Base-by-base conservation (phyloP, 2,113 vertebrate species). In the Cottus gobio region DNA sequence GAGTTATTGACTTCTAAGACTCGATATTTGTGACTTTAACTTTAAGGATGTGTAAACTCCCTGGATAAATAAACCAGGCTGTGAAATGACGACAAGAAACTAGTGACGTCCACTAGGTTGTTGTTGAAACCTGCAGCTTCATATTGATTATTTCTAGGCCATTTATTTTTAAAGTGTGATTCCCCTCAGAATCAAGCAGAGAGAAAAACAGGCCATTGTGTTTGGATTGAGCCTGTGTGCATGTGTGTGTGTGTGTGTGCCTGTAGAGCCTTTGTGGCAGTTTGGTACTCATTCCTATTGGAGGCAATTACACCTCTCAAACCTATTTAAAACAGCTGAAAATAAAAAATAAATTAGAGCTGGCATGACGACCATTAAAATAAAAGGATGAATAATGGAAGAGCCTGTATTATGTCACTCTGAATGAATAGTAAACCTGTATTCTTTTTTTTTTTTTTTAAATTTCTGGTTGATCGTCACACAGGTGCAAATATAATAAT, bases 91-190 rank as follows among this genome's bases (percentile, higher is more conserved):
- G 16, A n/a, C 58, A 73, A 71, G 48, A 72, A 75, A 82, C 54
- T 36, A 7, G 16, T 60, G 69, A 44, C 37, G 77, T 85, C 42
- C 70, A 77, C 58, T 85, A 52, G 79, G 84, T 72, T 84, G 83
- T 82, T 84, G 66, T 77, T 80, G 52, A 81, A 82, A 85, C 2
- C n/a, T 67, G 30, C 31, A 46, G 73, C 72, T 64, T 83, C 44
- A 12, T 88, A 90, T 92, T 89, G 91, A 91, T 92, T 82, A 85
- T 88, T 93, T 93, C 81, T 76, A 84, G 87, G 87, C 48, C 84
- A 66, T 85, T 86, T 91, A 91, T 91, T 91, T 92, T 90, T 92
- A 83, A 90, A 91, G 72, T 39, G 66, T 18, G 22, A 66, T 81
- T 89, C 89, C 64, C 75, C 6, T 77, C 46, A 72, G 76, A 87